phyloP scores from a whole-genome alignment of 2,888 invertebrate genomes.

The Caenorhabditis angaria region DNA sequence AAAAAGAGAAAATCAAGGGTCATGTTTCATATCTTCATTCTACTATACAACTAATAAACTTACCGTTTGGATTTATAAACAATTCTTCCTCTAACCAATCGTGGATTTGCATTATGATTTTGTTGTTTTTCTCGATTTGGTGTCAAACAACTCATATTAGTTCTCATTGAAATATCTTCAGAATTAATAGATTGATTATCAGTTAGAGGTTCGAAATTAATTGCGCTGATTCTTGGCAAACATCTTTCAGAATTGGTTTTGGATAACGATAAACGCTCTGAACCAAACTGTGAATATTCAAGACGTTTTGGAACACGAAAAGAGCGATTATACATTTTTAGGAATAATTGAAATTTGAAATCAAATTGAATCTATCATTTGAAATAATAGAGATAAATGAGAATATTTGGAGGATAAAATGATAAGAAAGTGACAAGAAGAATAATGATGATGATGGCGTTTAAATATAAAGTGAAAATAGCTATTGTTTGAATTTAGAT shows the following conservation, averaged over 20 bases:
- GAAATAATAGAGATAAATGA: not conserved
- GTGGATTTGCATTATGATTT: slow-evolving; percentile 51
- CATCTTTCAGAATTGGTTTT: slow-evolving; percentile 37
- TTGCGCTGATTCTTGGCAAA: slow-evolving; percentile 27
- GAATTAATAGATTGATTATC: not conserved
- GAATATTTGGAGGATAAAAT: not conserved
- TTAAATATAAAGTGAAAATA: slow-evolving; percentile 7
- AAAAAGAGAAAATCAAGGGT: not conserved
- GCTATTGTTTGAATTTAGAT: slow-evolving; percentile 3
- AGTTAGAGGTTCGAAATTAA: not conserved
- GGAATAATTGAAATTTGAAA: not conserved
- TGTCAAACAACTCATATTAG: slow-evolving; percentile 40
- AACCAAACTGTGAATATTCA: slow-evolving; percentile 26
- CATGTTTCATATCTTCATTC: not conserved
- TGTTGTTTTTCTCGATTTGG: slow-evolving; percentile 40
- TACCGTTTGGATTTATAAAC: slow-evolving; percentile 67
- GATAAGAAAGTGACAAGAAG: slow-evolving; percentile 3
- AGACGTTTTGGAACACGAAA: slow-evolving; percentile 42
- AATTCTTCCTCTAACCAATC: slow-evolving; percentile 64
- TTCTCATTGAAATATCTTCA: not conserved
- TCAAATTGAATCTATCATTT: too few relatives aligned
- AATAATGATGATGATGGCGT: slow-evolving; percentile 8
- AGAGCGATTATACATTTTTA: slow-evolving; percentile 40
- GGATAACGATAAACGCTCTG: slow-evolving; percentile 34
- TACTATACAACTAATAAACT: slow-evolving; percentile 5